Evolutionary conservation across 2,797 vertebrate species (phyloP).

Genomic region (Lepilemur ruficaudatus): DNA sequence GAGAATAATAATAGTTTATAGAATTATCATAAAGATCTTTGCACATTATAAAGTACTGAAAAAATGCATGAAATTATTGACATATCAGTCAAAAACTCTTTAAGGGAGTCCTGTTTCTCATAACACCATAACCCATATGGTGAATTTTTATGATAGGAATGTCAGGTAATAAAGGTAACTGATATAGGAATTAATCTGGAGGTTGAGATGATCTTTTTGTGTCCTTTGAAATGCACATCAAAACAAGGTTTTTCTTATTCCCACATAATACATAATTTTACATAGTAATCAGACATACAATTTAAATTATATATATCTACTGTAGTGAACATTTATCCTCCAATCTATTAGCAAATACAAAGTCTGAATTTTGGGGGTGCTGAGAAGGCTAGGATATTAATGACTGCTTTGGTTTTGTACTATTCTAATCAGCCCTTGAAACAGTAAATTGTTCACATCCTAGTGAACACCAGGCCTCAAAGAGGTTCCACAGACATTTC

Average conservation of each 20-base stretch:
- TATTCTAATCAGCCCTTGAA: neutral
- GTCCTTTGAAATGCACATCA: neutral
- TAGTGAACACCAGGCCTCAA: conserved; percentile 31
- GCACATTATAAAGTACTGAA: neutral
- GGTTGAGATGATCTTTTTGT: neutral
- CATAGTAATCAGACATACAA: neutral
- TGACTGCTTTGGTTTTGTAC: neutral
- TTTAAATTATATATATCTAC: neutral
- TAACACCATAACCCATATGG: neutral
- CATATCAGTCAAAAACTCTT: neutral
- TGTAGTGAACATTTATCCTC: neutral
- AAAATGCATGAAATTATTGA: neutral
- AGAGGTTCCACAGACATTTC: neutral
- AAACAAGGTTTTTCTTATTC: neutral
- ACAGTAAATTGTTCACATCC: neutral
- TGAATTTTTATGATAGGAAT: conserved; percentile 20
- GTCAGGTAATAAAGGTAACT: neutral
- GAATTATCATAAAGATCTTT: neutral
- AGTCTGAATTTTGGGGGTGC: neutral
- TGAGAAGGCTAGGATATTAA: neutral
- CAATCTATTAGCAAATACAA: conserved; percentile 8
- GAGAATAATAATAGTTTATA: neutral
- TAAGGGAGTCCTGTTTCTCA: neutral
- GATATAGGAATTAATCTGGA: neutral
- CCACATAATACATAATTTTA: neutral